A percentile compares a stretch with the other conserved stretches of the same genome.
These are phyloP conservation scores for Spilogale gracilis DNA, from an alignment of 2,113 vertebrate species.

Conservation along the genomic window DNA sequence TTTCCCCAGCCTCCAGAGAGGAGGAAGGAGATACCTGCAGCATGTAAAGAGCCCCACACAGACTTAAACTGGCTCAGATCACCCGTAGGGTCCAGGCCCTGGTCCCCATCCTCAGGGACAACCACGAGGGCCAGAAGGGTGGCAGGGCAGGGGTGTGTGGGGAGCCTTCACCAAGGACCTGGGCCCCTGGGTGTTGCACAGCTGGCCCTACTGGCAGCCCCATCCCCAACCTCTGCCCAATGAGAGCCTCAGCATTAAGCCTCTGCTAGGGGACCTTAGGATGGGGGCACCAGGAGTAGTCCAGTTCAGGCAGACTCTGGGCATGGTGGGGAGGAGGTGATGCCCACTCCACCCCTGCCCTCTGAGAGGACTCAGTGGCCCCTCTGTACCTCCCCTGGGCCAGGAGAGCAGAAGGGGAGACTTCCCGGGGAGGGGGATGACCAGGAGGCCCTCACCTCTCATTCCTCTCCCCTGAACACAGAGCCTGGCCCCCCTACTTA, in stretches of 20 bases:
- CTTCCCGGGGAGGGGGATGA: background rate
- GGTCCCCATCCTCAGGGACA: constrained; percentile 93
- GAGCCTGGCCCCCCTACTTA: constrained; percentile 65
- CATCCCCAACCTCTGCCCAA: constrained; percentile 50
- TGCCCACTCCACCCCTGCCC: background rate
- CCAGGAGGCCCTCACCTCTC: background rate
- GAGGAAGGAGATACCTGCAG: constrained; percentile 90
- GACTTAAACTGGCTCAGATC: constrained; percentile 94
- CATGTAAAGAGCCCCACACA: constrained; percentile 92
- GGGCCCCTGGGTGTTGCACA: constrained; percentile 91
- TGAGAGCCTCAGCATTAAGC: constrained; percentile 92
- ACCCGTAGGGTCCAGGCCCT: constrained; percentile 90
- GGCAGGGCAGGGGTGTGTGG: constrained; percentile 75
- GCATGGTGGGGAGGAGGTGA: background rate
- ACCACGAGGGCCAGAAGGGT: constrained; percentile 95
- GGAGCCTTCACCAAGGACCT: constrained; percentile 91
- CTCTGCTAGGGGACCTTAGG: constrained; percentile 89
- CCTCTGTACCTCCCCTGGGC: constrained; percentile 72
- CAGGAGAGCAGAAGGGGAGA: constrained; percentile 78
- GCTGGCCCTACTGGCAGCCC: constrained; percentile 61
- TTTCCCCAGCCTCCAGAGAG: constrained; percentile 49
- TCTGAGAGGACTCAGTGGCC: constrained; percentile 81
- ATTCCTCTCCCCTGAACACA: constrained; percentile 25
- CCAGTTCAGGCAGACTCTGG: background rate
- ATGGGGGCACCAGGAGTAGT: constrained; percentile 76